Base-by-base conservation (phyloP, 2,113 vertebrate genomes). In the Chaetops frenatus region DNA sequence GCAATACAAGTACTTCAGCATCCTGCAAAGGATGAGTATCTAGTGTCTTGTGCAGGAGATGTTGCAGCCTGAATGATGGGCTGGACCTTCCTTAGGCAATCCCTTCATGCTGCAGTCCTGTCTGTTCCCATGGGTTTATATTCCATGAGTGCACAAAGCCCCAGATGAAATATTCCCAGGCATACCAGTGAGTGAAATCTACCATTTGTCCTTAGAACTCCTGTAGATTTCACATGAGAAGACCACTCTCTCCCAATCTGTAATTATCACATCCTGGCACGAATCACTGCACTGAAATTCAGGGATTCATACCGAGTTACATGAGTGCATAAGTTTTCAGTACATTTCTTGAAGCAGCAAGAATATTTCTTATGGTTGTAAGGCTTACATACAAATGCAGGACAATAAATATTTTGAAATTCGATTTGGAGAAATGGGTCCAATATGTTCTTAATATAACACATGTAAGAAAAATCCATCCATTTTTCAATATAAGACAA, bases 381-480 rank as follows among this genome's bases (percentile, higher is more conserved):
- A 82, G 13, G 10, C 28, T 92, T 67, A 21, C 7, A 15, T 28
- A 29, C 15, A 87, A 67, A 61, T 17, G 17, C 7, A 31, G 33
- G 64, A 31, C 6, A 67, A 31, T 10, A 67, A 58, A 33, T 50
- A 40, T 36, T 67, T 71, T 42, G 1, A 64, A 56, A 44, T 47
- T 29, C 7, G 9, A 53, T 67, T 82, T 95, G 61, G 22, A 72
- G 8, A 85, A 90, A 82, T 35, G 13, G 8, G 21, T 25, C 10
- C 9, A 15, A 9, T 31, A 14, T 40, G 2, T 69, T 81, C 29
- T 67, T 61, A 53, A 53, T 47, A n/a, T 10, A 79, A 78, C 23
- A 14, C 2, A 3, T 7, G 2, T 23, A 36, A 51, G 14, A 53
- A 71, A 83, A 71, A 65, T 11, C 1, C 1, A 15, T 14, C 4